phyloP scores from a whole-genome alignment of 2,888 invertebrate genomes.

The Parnassius smintheus region DNA sequence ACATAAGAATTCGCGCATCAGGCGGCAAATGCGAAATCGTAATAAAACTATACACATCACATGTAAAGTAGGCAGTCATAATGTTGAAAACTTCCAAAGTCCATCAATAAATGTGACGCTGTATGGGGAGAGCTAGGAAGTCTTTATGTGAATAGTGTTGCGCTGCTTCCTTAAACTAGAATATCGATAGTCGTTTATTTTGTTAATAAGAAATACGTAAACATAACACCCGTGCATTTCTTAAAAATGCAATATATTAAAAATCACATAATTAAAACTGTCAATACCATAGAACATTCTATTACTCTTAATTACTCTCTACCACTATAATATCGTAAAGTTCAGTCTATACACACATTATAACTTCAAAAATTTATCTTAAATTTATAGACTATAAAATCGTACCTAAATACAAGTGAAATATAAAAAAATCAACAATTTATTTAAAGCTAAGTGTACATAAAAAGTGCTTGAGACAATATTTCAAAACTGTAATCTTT shows the following conservation, averaged over 20 bases:
- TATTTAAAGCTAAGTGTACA: too few species aligned
- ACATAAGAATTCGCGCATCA: slow-evolving; percentile 53
- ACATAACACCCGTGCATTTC: background rate
- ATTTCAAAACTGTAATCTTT: too few species aligned
- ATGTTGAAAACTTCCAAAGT: slow-evolving; percentile 80
- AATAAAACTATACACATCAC: slow-evolving; percentile 76
- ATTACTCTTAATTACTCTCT: too few species aligned
- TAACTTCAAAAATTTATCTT: too few species aligned
- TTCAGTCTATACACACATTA: too few species aligned
- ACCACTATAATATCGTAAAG: too few species aligned
- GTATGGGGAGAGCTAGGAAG: slow-evolving; percentile 64
- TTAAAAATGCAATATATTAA: background rate
- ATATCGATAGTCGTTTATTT: slow-evolving; percentile 30
- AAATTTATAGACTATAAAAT: too few species aligned
- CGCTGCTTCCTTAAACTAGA: slow-evolving; percentile 14
- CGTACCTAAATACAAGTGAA: too few species aligned
- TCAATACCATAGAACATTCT: too few species aligned
- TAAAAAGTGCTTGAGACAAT: too few species aligned
- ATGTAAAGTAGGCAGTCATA: slow-evolving; percentile 77
- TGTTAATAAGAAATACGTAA: background rate
- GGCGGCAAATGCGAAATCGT: slow-evolving; percentile 81
- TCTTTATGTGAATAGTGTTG: slow-evolving; percentile 42
- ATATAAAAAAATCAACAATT: too few species aligned
- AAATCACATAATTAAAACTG: too few species aligned
- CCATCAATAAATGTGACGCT: slow-evolving; percentile 78